A percentile compares a stretch with the other conserved stretches of the same genome.
phyloP scores from a whole-genome alignment of 2,888 invertebrate genomes.

The Nomada ruficornis region DNA sequence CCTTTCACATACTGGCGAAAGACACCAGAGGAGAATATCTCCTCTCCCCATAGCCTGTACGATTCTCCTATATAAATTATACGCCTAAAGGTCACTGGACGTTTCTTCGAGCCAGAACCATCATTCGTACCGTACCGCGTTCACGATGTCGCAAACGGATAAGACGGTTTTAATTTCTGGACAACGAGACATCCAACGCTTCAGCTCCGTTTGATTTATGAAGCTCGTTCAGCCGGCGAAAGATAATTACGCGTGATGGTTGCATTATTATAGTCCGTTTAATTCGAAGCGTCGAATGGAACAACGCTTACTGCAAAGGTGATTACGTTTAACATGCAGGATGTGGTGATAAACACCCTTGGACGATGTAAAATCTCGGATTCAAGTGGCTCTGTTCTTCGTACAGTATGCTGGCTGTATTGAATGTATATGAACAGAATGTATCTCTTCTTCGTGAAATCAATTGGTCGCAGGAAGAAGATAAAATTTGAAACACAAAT shows the following conservation, averaged over 20 bases:
- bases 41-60: slow-evolving; percentile 56
- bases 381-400: not conserved
- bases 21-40: slow-evolving; percentile 65
- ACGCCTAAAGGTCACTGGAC: slow-evolving; percentile 78
- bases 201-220: slow-evolving; percentile 40
- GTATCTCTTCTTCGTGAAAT: not conserved
- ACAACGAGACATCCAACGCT: slow-evolving; percentile 9
- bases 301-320: not conserved
- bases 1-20: slow-evolving; percentile 72
- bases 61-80: slow-evolving; percentile 78
- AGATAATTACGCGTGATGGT: slow-evolving; percentile 27
- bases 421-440: not conserved
- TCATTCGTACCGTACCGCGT: slow-evolving; percentile 49
- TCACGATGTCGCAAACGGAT: slow-evolving; percentile 52
- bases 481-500: not conserved
- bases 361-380: not conserved
- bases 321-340: not conserved
- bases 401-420: not conserved
- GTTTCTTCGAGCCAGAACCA: slow-evolving; percentile 69
- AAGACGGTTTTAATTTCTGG: slow-evolving; percentile 58
- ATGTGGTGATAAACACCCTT: not conserved
- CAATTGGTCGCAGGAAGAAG: slow-evolving; percentile 9
- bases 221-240: slow-evolving; percentile 3
- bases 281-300: slow-evolving; percentile 19
- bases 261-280: slow-evolving; percentile 27